phyloP scores from a whole-genome alignment of 2,113 vertebrate species.

The Mesocricetus auratus region DNA sequence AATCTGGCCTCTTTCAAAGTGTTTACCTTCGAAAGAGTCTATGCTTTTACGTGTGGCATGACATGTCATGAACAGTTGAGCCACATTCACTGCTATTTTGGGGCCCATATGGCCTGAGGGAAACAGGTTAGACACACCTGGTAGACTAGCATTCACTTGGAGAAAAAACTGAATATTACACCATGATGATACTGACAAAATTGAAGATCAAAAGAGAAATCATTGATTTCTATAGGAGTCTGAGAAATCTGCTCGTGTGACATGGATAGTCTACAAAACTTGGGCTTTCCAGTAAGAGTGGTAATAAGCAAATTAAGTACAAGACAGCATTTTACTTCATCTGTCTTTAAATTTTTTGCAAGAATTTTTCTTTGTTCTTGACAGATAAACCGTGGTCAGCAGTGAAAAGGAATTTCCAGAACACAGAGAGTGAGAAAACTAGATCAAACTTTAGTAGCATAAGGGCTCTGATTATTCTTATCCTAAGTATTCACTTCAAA shows the following conservation, averaged over 20 bases:
- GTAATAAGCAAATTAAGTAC: neutral
- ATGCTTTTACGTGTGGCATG: neutral
- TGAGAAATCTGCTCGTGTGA: neutral
- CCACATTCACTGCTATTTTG: neutral
- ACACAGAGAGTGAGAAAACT: neutral
- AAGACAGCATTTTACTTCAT: neutral
- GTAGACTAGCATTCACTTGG: neutral
- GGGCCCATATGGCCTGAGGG: neutral
- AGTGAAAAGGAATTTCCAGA: neutral
- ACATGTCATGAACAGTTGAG: neutral
- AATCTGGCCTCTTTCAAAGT: neutral
- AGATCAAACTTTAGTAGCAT: neutral
- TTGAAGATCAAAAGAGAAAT: neutral
- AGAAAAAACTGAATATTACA: neutral
- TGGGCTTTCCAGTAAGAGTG: neutral
- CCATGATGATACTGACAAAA: neutral
- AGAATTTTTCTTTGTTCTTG: neutral
- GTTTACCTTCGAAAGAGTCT: neutral
- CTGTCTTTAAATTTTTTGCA: neutral
- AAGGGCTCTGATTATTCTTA: neutral
- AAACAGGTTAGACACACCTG: neutral
- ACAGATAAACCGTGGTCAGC: neutral
- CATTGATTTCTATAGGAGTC: neutral
- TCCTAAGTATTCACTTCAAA: neutral
- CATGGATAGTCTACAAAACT: neutral